Conservation (phyloP, 2,113 vertebrate species). For the Holacanthus passer region DNA sequence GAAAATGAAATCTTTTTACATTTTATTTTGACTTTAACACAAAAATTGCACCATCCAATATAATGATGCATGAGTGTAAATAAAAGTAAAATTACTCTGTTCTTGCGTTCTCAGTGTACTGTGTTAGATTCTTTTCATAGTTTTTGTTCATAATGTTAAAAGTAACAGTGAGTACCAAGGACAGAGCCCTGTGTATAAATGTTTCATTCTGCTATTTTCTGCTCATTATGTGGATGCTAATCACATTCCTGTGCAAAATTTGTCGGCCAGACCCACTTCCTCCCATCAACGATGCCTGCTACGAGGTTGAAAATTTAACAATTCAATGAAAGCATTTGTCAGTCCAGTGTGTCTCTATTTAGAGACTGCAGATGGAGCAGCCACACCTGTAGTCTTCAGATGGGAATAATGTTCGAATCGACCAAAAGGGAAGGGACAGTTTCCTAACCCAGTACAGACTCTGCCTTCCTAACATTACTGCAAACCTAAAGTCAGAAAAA, state of each 20-base stretch:
- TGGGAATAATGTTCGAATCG: background rate
- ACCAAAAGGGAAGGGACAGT: background rate
- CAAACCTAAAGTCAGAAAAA: background rate
- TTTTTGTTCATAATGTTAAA: too few relatives aligned
- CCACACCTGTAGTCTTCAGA: background rate
- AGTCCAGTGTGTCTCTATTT: background rate
- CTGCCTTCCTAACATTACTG: too few relatives aligned
- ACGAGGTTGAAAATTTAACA: background rate
- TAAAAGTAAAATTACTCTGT: background rate
- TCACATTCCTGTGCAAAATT: too few relatives aligned
- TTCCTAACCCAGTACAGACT: background rate
- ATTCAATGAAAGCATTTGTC: background rate
- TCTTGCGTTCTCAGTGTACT: background rate
- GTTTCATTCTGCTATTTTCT: background rate
- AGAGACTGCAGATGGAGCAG: constrained; percentile 3
- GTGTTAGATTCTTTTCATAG: background rate
- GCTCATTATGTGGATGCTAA: background rate
- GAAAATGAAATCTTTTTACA: too few relatives aligned
- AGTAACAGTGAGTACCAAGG: too few relatives aligned
- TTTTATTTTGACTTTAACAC: too few relatives aligned
- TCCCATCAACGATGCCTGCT: background rate
- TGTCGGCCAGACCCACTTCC: background rate
- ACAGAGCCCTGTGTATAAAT: too few relatives aligned
- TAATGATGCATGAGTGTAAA: too few relatives aligned
- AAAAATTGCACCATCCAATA: too few relatives aligned